A percentile compares a stretch with the other conserved stretches of the same genome.
phyloP scores from a whole-genome alignment of 1,140 invertebrate species.

The Zaprionus capensis region DNA sequence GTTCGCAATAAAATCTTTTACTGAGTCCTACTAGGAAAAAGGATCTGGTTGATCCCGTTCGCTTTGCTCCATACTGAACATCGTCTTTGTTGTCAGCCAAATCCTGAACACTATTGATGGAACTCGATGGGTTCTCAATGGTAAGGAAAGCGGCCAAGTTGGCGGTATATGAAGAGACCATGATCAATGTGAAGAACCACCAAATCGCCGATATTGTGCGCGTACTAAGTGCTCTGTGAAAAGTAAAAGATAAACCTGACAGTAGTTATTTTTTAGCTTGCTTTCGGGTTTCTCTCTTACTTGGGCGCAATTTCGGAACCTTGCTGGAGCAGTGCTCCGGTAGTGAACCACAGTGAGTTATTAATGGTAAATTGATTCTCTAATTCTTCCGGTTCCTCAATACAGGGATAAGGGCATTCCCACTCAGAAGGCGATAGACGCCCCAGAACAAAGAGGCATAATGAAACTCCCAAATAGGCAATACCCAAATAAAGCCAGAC shows the following conservation, averaged over 20 bases:
- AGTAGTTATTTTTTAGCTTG: not conserved
- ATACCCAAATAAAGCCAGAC: conserved; percentile 93
- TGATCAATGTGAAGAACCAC: conserved; percentile 98
- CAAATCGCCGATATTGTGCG: conserved; percentile 92
- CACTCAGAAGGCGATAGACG: conserved; percentile 92
- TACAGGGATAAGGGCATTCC: conserved; percentile 92
- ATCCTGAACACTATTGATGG: conserved; percentile 93
- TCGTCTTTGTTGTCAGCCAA: conserved; percentile 89
- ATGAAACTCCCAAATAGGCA: conserved; percentile 91
- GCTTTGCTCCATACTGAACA: conserved; percentile 95
- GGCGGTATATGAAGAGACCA: conserved; percentile 98
- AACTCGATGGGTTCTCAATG: conserved; percentile 91
- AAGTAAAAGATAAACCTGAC: not conserved
- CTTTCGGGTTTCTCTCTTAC: conserved; percentile 81
- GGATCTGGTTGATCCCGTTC: conserved; percentile 90
- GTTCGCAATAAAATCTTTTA: not conserved
- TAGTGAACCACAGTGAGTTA: conserved; percentile 93
- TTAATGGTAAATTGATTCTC: conserved; percentile 93
- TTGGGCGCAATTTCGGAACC: conserved; percentile 93
- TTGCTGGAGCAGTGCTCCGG: conserved; percentile 93
- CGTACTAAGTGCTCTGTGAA: conserved; percentile 89
- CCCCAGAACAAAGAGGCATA: conserved; percentile 92
- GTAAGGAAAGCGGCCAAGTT: conserved; percentile 98
- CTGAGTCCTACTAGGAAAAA: conserved; percentile 90
- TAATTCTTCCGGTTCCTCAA: conserved; percentile 89